These are phyloP conservation scores for Stenotaenia linearis DNA, from an alignment of 2,888 invertebrate genomes.

Conservation along the genomic window DNA sequence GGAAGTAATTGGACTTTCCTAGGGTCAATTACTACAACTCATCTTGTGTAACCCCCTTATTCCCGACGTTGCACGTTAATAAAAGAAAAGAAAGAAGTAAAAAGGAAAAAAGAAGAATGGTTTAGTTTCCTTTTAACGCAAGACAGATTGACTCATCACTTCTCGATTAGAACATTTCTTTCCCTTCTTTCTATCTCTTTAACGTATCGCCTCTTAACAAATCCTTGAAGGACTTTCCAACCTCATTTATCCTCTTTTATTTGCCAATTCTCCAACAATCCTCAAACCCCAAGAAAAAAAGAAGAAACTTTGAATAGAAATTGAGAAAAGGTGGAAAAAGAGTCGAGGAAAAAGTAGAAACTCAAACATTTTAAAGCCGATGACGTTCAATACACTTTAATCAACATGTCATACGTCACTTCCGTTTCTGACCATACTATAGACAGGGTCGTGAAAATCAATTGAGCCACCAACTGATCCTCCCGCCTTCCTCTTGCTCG, in stretches of 20 bases:
- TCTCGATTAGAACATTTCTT: constrained; percentile 16
- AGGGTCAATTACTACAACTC: constrained; percentile 4
- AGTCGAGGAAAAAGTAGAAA: background rate
- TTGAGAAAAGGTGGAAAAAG: background rate
- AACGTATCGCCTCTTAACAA: constrained; percentile 21
- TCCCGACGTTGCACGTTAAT: background rate
- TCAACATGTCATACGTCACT: background rate
- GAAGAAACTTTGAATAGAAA: background rate
- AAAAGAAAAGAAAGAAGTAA: background rate
- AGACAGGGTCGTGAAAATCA: background rate
- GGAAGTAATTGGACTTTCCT: constrained; percentile 4
- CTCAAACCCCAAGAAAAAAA: background rate
- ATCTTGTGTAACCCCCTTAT: constrained; percentile 3
- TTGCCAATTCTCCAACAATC: background rate
- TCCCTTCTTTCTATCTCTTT: background rate
- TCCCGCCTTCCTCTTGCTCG: constrained; percentile 3
- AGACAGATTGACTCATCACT: constrained; percentile 26
- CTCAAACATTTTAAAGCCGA: background rate
- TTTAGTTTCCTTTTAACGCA: constrained; percentile 18
- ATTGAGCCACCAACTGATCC: background rate
- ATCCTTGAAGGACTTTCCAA: constrained; percentile 8
- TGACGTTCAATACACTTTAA: background rate
- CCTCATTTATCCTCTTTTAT: constrained; percentile 24
- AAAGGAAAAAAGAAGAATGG: background rate
- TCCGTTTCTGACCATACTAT: background rate